Evolutionary conservation across 2,797 vertebrate genomes (phyloP), one percentile per base, ranked within the genome.

Genomic region (Bovichtus variegatus): DNA sequence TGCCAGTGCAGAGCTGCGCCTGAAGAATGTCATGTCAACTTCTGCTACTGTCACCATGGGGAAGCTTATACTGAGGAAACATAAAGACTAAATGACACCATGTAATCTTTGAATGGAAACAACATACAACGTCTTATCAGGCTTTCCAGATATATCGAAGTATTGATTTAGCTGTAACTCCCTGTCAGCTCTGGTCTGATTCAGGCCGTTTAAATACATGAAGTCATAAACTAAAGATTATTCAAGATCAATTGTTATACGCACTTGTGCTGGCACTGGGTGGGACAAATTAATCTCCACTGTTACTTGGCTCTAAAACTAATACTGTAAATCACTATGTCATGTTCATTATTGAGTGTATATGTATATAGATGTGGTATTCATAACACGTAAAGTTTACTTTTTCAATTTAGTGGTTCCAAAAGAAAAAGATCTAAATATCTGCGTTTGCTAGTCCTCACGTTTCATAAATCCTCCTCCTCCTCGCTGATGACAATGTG

Each of bases 391-490:
- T 7, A 21, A 27, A 50, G 62, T 49, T 40, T 29, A 43, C 51
- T 27, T 50, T 63, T 65, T 57, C 15, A 41, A 23, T 57, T 57
- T 21, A 6, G 3, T 15, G 25, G 27, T 18, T 59, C 53, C 10
- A 36, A 40, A 15, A 15, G 8, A 53, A 53, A 40, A 15, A 15
- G 8, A 53, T 53, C 18, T 53, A 44, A 59, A 65, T 19, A 41
- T 53, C 13, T 41, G 66, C 57, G 62, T 46, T 51, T 65, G 44
- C 7, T 40, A 51, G 59, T 70, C 23, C 50, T 61, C n/a, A 18
- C 27, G 19, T 63, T 58, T 53, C 21, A 54, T 15, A 55, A 71
- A 79, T 71, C 61, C 79, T 29, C n/a, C 31, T 34, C 31, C 31
- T 34, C 36, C 49, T 40, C 44, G 10, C 64, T 3, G 5, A 54